Percentiles rank a stretch among this genome's conserved stretches.
These are phyloP conservation scores for Megastigmus dorsalis DNA, from an alignment of 2,888 invertebrate species.

Conservation along the genomic window DNA sequence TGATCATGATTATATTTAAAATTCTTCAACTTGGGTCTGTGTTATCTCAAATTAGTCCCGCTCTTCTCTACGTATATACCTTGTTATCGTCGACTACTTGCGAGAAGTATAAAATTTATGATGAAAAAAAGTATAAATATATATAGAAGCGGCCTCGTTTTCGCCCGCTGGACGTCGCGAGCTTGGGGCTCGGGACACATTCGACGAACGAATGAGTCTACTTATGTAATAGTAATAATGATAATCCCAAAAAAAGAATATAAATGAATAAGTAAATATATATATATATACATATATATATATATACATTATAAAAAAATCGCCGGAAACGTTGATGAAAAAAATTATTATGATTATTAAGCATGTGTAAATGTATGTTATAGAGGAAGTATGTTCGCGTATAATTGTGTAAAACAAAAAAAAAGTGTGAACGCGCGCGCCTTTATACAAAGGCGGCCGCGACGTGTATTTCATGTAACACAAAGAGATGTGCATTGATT, in stretches of 20 bases:
- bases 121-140: background rate
- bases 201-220: background rate
- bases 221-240: background rate
- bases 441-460: background rate
- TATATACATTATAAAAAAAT: background rate
- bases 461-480: slow-evolving; percentile 33
- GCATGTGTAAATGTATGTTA: slow-evolving; percentile 43
- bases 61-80: too few relatives aligned
- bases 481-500: slow-evolving; percentile 46
- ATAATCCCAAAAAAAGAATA: background rate
- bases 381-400: slow-evolving; percentile 38
- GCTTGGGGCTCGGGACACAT: background rate
- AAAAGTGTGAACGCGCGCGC: background rate
- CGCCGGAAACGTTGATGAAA: slow-evolving; percentile 2
- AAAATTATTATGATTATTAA: slow-evolving; percentile 34
- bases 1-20: too few relatives aligned
- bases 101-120: slow-evolving; percentile 1
- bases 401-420: slow-evolving; percentile 28
- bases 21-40: too few relatives aligned
- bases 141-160: slow-evolving; percentile 14
- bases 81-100: slow-evolving; percentile 28
- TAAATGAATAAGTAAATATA: background rate
- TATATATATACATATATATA: background rate
- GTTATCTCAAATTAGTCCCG: too few relatives aligned
- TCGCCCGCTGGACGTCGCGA: slow-evolving; percentile 26